phyloP scores from a whole-genome alignment of 2,888 invertebrate species.

The Polydrusus tereticollis region DNA sequence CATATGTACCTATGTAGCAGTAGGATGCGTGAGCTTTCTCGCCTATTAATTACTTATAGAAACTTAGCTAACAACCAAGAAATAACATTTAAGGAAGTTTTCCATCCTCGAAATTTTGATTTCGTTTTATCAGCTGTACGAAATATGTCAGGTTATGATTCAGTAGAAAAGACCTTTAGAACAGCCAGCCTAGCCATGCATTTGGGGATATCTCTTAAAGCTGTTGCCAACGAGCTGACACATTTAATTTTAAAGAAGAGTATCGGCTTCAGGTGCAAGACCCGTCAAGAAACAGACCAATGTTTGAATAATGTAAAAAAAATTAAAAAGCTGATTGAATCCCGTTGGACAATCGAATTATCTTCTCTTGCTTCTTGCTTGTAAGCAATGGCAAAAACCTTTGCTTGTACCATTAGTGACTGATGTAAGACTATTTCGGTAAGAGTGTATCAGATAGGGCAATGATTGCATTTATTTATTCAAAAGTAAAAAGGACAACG shows the following conservation, averaged over 20 bases:
- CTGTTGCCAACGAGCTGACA: too few relatives aligned
- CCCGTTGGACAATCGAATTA: conserved; percentile 53
- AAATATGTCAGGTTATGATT: conserved; percentile 51
- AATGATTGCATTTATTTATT: conserved; percentile 19
- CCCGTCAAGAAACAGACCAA: conserved; percentile 35
- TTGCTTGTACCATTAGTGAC: conserved; percentile 51
- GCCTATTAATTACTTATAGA: conserved; percentile 5
- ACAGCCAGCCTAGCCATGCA: conserved; percentile 54
- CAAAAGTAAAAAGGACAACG: conserved; percentile 30
- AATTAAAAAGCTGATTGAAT: conserved; percentile 40
- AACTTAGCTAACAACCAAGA: too few relatives aligned
- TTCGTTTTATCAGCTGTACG: conserved; percentile 47
- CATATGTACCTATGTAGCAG: conserved; percentile 28
- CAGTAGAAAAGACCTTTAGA: conserved; percentile 51
- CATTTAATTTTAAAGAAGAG: conserved; percentile 52
- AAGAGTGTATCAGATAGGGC: conserved; percentile 45
- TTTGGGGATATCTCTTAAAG: conserved; percentile 52
- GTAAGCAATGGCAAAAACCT: conserved; percentile 54
- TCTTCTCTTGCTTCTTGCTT: conserved; percentile 52
- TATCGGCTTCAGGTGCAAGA: conserved; percentile 46
- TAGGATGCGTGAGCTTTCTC: neutral
- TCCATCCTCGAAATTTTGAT: too few relatives aligned
- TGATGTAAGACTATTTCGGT: conserved; percentile 52
- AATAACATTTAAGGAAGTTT: too few relatives aligned
- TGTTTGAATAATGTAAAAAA: conserved; percentile 23